Evolutionary conservation across 1,140 invertebrate genomes (phyloP).

Genomic region (Triops longicaudatus): DNA sequence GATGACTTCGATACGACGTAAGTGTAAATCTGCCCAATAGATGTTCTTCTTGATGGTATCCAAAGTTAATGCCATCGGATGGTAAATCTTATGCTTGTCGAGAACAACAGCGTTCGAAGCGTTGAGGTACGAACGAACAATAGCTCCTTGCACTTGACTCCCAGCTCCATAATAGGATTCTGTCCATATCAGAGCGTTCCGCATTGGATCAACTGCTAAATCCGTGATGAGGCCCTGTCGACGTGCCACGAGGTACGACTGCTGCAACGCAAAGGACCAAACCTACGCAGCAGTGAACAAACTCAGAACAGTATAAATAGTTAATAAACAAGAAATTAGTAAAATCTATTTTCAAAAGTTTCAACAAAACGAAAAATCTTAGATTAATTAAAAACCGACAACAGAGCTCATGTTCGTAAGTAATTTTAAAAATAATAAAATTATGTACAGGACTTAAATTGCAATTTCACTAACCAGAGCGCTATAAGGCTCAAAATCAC

Average conservation of each 20-base stretch:
- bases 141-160: background rate
- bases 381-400: no score
- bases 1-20: conserved; percentile 31
- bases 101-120: background rate
- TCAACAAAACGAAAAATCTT: no score
- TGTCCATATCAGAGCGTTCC: conserved; percentile 19
- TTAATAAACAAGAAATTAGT: no score
- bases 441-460: background rate
- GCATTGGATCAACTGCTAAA: conserved; percentile 17
- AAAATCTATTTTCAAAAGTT: no score
- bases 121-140: conserved; percentile 18
- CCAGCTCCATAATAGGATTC: background rate
- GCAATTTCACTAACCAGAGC: no score
- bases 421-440: background rate
- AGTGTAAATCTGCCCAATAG: conserved; percentile 34
- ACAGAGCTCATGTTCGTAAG: no score
- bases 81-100: conserved; percentile 16
- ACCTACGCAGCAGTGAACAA: background rate
- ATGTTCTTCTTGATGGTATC: conserved; percentile 33
- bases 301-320: background rate
- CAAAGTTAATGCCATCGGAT: conserved; percentile 31
- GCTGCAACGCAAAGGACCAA: background rate
- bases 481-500: no score
- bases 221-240: conserved; percentile 17
- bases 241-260: background rate